Base-by-base conservation (phyloP, 2,797 vertebrate species). In the Propithecus perrieri region DNA sequence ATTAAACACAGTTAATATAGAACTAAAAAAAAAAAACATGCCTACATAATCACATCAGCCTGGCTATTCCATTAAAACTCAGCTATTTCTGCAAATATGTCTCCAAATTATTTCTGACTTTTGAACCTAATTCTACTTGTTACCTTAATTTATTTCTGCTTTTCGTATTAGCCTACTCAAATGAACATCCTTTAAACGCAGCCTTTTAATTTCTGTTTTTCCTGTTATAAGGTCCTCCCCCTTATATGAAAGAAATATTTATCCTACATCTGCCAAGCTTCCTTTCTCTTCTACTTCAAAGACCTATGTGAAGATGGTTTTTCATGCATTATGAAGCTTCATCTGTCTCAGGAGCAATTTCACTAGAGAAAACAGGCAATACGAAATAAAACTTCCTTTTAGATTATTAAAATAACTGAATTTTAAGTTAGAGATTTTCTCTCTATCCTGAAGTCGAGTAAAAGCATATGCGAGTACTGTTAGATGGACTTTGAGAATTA, bases 201-300 rank as follows among this genome's bases (percentile, higher is more conserved):
- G 41, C 63, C 28, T 92, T 69, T 78, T 86, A 35, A 90, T 84
- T 95, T 89, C 22, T 90, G 14, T 63, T 80, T 92, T 61, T 92
- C 7, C 18, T 94, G 43, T 89, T 76, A 71, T 41, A 18, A 75
- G 11, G 22, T 81, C 38, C 2, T 90, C 24, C 1, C 15, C 65
- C 2, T 81, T 94, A 91, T 41, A 83, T 59, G 9, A 96, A 85
- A 59, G 41, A 93, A 88, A 72, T 41, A 67, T 41, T 46, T 89
- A 91, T 74, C 92, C 50, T 85, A 67, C 7, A 88, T 81, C 90
- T 96, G 67, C 15, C 65, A 94, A 86, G 41, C 30, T 89, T 59
- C 18, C n/a, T 79, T 89, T 94, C 55, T 89, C 24, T 92, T 94
- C 41, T 79, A 57, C 63, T 83, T 96, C 85, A 93, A 91, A 94